Percentiles rank a stretch among this genome's conserved stretches.
Evolutionary conservation across 2,113 vertebrate species (phyloP).

Genomic region (pig (Sus scrofa)): DNA sequence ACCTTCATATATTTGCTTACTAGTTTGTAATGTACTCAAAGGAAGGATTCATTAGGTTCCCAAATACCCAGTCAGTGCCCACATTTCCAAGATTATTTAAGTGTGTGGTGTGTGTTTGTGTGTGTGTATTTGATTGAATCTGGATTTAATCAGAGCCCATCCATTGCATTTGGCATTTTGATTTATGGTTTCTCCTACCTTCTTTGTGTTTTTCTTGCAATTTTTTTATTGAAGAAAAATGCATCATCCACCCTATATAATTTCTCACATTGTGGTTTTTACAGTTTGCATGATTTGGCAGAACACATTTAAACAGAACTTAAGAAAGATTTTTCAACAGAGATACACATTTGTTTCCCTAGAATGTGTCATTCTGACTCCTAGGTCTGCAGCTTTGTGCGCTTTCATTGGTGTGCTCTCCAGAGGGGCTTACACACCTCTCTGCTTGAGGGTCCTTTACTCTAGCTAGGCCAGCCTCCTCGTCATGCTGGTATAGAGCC

Average conservation of each 20-base stretch:
- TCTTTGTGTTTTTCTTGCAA: neutral
- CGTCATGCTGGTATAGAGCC: neutral
- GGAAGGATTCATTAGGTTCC: neutral
- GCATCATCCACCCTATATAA: neutral
- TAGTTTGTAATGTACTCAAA: neutral
- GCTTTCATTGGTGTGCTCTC: neutral
- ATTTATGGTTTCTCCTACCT: neutral
- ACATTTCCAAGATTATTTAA: neutral
- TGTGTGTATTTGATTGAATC: neutral
- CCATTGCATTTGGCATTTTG: neutral
- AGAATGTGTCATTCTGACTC: accelerated
- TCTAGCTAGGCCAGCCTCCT: neutral
- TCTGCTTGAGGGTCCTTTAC: neutral
- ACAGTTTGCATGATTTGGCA: neutral
- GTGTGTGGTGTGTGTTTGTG: neutral
- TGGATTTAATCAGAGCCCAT: neutral
- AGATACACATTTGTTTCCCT: neutral
- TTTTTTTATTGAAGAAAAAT: slow-evolving; percentile 25
- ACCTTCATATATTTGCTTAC: neutral
- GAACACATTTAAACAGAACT: neutral
- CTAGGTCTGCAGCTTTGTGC: neutral
- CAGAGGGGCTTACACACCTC: accelerated
- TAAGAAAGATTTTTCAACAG: neutral
- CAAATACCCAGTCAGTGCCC: neutral
- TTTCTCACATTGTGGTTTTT: neutral